phyloP scores from a whole-genome alignment of 2,797 vertebrate genomes.

The Lindbergichthys nudifrons region DNA sequence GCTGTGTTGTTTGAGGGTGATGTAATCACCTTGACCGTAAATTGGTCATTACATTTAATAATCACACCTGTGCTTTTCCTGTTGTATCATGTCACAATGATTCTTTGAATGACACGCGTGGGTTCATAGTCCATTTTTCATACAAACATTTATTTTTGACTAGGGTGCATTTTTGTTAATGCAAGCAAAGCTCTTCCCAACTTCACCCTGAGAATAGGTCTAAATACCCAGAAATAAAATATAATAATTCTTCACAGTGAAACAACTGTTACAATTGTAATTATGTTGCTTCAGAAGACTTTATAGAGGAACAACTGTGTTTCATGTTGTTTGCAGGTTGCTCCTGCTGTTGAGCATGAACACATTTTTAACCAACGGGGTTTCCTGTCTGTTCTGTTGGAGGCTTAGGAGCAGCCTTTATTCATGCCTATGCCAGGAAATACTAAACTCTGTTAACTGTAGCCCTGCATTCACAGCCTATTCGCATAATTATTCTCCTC shows the following conservation, averaged over 20 bases:
- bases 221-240: not conserved
- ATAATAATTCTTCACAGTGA: too few species aligned
- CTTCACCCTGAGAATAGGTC: not conserved
- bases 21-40: not conserved
- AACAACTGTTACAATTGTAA: not conserved
- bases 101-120: not conserved
- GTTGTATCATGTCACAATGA: not conserved
- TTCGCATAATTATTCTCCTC: not conserved
- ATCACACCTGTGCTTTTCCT: not conserved
- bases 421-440: not conserved
- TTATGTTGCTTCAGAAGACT: not conserved
- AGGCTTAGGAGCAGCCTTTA: not conserved
- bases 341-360: constrained; percentile 1
- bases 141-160: too few species aligned
- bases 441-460: not conserved
- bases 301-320: not conserved
- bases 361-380: not conserved
- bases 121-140: not conserved
- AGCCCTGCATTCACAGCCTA: not conserved
- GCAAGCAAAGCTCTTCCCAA: not conserved
- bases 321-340: not conserved
- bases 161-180: not conserved
- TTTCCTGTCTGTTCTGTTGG: not conserved
- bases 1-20: not conserved
- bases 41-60: not conserved